Conservation (phyloP, 1,140 invertebrate genomes). For the Drosophila mojavensis region DNA sequence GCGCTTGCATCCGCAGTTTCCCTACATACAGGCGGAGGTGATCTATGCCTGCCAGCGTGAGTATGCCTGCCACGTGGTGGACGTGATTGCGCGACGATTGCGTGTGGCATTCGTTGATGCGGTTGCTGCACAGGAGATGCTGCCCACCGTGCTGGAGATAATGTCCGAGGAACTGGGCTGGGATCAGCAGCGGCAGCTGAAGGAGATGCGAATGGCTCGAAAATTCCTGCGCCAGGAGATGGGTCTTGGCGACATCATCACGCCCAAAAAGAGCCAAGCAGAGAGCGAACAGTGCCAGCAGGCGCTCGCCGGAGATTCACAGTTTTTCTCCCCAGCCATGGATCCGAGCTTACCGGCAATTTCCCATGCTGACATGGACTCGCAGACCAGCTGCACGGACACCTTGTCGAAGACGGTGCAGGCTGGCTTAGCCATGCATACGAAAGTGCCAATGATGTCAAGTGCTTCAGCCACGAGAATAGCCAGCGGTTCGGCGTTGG, state of each 20-base stretch:
- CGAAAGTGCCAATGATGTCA: too few species aligned
- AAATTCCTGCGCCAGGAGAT: slow-evolving; percentile 52
- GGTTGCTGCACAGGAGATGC: slow-evolving; percentile 42
- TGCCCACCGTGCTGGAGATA: slow-evolving; percentile 40
- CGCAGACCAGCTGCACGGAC: too few species aligned
- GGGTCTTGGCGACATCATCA: slow-evolving; percentile 48
- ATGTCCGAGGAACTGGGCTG: slow-evolving; percentile 43
- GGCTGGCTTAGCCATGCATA: too few species aligned
- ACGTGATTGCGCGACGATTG: slow-evolving; percentile 54
- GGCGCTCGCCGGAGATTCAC: background rate
- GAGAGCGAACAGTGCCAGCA: background rate
- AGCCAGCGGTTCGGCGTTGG: too few species aligned
- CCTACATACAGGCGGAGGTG: slow-evolving; percentile 63
- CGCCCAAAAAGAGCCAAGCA: background rate
- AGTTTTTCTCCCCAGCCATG: too few species aligned
- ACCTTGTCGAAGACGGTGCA: too few species aligned
- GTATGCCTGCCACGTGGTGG: slow-evolving; percentile 57
- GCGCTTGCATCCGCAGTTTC: slow-evolving; percentile 50
- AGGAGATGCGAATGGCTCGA: slow-evolving; percentile 30
- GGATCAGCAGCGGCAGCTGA: slow-evolving; percentile 1
- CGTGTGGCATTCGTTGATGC: slow-evolving; percentile 60
- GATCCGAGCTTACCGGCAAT: too few species aligned
- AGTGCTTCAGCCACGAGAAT: too few species aligned
- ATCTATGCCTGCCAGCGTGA: slow-evolving; percentile 50
- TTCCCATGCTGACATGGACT: too few species aligned